phyloP scores from a whole-genome alignment of 2,113 vertebrate genomes.

The Passerina amoena region DNA sequence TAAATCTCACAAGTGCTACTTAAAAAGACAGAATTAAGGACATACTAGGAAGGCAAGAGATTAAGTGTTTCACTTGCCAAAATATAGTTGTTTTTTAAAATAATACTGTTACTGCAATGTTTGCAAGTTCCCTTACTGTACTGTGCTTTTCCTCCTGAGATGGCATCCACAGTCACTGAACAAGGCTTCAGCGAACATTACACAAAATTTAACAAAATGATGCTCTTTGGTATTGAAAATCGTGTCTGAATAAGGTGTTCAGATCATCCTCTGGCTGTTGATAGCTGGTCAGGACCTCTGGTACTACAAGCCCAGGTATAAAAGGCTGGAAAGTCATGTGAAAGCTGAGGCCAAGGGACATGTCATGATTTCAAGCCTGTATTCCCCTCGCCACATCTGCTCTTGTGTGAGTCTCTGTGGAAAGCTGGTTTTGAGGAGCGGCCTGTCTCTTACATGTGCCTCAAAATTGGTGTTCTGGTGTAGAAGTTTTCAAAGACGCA shows the following conservation, averaged over 20 bases:
- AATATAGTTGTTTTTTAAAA: neutral
- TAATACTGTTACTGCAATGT: neutral
- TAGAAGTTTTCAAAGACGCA: neutral
- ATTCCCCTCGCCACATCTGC: neutral
- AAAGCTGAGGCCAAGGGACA: neutral
- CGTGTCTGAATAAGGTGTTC: neutral
- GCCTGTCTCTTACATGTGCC: accelerated
- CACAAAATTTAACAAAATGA: neutral
- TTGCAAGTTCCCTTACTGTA: neutral
- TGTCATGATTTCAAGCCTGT: neutral
- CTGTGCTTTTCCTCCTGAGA: neutral
- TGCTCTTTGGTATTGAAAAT: neutral
- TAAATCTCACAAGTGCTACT: neutral
- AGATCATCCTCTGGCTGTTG: neutral
- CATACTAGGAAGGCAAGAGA: neutral
- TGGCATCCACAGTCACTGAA: neutral
- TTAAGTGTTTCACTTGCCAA: neutral
- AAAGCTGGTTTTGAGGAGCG: neutral
- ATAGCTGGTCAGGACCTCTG: neutral
- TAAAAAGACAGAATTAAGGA: neutral
- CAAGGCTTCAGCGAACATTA: neutral
- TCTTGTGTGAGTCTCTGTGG: neutral
- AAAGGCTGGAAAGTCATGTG: neutral
- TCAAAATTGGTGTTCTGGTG: neutral
- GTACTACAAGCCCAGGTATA: neutral